These are phyloP conservation scores for Odobenus rosmarus DNA, from an alignment of 2,113 vertebrate species.

Conservation along the genomic window DNA sequence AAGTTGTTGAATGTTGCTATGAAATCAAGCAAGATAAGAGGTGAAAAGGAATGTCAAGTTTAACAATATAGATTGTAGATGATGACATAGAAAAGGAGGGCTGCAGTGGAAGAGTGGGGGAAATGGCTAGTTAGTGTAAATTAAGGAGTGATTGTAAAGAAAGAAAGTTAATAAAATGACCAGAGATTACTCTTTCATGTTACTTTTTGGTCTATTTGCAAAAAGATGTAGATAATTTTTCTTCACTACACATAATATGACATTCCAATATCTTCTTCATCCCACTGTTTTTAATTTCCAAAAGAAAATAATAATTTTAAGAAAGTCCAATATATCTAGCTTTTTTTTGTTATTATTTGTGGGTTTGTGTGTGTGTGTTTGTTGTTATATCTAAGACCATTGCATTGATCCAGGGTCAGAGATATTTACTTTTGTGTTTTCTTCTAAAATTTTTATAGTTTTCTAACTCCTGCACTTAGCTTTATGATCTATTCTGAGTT, in stretches of 20 bases:
- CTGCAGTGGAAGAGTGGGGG: neutral
- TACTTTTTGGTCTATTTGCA: neutral
- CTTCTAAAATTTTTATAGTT: neutral
- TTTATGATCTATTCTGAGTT: neutral
- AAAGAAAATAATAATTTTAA: neutral
- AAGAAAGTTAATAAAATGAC: neutral
- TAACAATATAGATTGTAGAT: neutral
- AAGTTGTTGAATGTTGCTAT: neutral
- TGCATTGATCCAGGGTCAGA: neutral
- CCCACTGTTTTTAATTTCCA: neutral
- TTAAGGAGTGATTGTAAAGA: neutral
- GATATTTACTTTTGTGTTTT: neutral
- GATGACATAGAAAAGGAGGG: neutral
- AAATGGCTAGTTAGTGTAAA: neutral
- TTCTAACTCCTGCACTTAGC: neutral
- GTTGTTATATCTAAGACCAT: neutral
- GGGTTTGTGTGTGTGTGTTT: neutral
- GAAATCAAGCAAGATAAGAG: neutral
- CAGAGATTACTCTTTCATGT: neutral
- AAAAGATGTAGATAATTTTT: neutral
- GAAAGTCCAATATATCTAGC: neutral
- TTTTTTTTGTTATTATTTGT: neutral
- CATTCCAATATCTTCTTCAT: neutral
- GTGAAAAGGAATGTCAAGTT: neutral
- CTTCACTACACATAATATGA: neutral